Evolutionary conservation across 2,888 invertebrate genomes (phyloP), one percentile per base, ranked within the genome.

Genomic region (Tuberolachnus salignus): DNA sequence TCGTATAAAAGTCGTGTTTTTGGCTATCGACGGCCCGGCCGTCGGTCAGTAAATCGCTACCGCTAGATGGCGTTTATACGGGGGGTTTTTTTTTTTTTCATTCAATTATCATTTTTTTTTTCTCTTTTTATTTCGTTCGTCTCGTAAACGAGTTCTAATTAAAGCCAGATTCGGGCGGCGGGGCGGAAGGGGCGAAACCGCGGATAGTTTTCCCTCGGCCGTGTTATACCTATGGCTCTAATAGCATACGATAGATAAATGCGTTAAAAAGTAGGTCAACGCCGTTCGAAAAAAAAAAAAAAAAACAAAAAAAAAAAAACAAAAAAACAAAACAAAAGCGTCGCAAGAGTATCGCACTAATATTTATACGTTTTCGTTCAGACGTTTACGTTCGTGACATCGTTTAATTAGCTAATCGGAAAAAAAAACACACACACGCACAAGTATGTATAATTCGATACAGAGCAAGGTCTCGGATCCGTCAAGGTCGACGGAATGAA

Each of bases 401-500:
- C 64, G 53, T 64, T 74, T 53, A 74, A 74, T 74, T 53, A 53
- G n/a, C 53, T 64, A 74, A 74, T 64, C 64, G 53, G 42, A n/a
- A 53, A 53, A 74, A 19, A 64, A 26, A 16, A 66, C 1, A 19
- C 34, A 63, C 11, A 34, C 59, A 67, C 26, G 16, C 1, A 63
- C 42, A 23, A 11, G n/a, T 2, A 19, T 44, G n/a, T n/a, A 67
- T 46, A 61, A 66, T 69, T 78, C 59, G 69, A 75, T 75, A 57
- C 55, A 67, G 75, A 69, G 78, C 69, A 61, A 69, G 78, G 78
- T 78, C 59, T 42, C 57, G 19, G 16, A 23, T 67, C 10, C 51
- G 59, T 34, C 78, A 69, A 78, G 78, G 78, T 51, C 69, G 42
- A 46, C n/a, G 21, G n/a, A 49, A 44, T 13, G 57, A 46, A 42